Percentiles rank a stretch among this genome's conserved stretches.
Evolutionary conservation across 2,797 vertebrate species (phyloP).

Genomic region (Falco rusticolus): DNA sequence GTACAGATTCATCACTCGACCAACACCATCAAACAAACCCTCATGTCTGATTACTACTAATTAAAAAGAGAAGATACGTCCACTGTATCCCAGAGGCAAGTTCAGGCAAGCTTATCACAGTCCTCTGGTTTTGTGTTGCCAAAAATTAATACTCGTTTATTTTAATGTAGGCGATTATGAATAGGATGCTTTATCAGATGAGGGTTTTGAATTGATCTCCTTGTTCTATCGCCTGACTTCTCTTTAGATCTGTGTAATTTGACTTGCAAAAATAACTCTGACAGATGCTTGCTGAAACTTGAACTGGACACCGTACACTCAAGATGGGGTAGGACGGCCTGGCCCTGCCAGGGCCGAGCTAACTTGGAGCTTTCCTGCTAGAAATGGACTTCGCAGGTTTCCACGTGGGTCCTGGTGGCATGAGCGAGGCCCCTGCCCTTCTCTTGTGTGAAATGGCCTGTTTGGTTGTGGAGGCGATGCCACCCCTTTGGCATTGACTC

Average conservation of each 20-base stretch:
- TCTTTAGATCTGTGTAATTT: conserved; percentile 56
- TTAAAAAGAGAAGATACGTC: conserved; percentile 78
- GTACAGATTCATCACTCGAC: conserved; percentile 68
- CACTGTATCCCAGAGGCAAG: conserved; percentile 73
- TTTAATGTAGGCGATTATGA: conserved; percentile 56
- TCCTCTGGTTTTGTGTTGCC: conserved; percentile 77
- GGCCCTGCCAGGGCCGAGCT: neutral
- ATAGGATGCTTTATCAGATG: conserved; percentile 60
- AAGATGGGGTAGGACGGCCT: conserved; percentile 5
- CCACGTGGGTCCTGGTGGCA: accelerated
- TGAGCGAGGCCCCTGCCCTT: accelerated
- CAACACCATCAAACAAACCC: conserved; percentile 69
- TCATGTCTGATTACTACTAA: conserved; percentile 75
- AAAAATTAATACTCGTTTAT: conserved; percentile 70
- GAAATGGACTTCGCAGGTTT: neutral
- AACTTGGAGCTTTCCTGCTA: neutral
- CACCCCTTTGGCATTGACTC: neutral
- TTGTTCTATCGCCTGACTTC: conserved; percentile 38
- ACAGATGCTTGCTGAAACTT: conserved; percentile 63
- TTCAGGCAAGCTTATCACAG: conserved; percentile 76
- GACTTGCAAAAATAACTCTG: conserved; percentile 57
- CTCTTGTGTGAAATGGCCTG: neutral
- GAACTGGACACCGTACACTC: conserved; percentile 43
- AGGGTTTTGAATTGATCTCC: conserved; percentile 63
- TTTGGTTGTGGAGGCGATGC: neutral